These are phyloP conservation scores for Astyanax mexicanus DNA, from an alignment of 2,797 vertebrate species.

Conservation along the genomic window DNA sequence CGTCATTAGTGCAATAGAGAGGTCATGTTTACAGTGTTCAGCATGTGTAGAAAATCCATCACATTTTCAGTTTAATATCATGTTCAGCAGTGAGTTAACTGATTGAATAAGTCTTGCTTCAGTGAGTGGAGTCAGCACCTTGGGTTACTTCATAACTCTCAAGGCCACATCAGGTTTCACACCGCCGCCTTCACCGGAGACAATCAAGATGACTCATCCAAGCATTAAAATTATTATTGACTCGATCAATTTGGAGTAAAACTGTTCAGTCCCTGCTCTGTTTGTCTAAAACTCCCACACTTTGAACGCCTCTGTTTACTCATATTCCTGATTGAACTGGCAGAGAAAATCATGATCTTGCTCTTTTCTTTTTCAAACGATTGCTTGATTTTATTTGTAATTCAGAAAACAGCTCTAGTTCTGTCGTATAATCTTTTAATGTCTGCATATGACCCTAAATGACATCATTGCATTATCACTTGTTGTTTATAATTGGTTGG, in stretches of 20 bases:
- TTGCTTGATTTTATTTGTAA: not conserved
- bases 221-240: not conserved
- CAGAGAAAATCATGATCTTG: too few species aligned
- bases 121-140: not conserved
- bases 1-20: conserved; percentile 7
- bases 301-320: too few species aligned
- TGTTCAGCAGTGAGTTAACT: not conserved
- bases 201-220: not conserved
- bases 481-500: conserved; percentile 3
- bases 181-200: not conserved
- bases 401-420: conserved; percentile 16
- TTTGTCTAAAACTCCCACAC: not conserved
- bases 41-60: not conserved
- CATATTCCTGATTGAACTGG: too few species aligned
- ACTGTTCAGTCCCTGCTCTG: too few species aligned
- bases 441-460: not conserved
- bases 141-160: not conserved
- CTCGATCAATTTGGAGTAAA: not conserved
- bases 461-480: not conserved
- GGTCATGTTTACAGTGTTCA: not conserved
- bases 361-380: too few species aligned
- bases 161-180: not conserved
- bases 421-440: conserved; percentile 7
- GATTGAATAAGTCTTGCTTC: not conserved
- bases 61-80: not conserved